Evolutionary conservation across 2,888 invertebrate species (phyloP), one percentile per base, ranked within the genome.

Genomic region (Ditula angustiorana): DNA sequence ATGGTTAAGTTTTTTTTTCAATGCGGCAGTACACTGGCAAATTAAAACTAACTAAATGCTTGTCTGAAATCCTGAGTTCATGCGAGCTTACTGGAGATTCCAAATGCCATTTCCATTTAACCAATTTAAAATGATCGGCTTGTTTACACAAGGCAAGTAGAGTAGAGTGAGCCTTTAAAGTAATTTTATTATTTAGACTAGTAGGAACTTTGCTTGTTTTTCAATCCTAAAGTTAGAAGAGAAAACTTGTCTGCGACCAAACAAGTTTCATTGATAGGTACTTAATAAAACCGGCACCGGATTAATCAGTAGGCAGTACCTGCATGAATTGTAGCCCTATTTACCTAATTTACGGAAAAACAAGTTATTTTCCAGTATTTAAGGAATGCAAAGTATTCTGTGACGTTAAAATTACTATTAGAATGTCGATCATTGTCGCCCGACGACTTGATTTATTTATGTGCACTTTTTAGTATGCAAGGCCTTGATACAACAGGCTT

Each of bases 401-500:
- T 41, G 19, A 41, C 26, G n/a, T 41, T 8, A 26, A 11, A 16
- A 37, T 47, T 55, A 16, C 35, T 37, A 35, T 52, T 58, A 46
- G 21, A 28, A 52, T 52, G 35, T 41, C 13, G 55, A 46, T 64
- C 13, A 46, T 46, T 58, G 58, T 52, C 33, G 7, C 35, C 35
- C 49, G 41, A 52, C 26, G 21, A 52, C 63, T 46, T 52, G 52
- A 52, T 46, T 64, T 52, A 71, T 71, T 74, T 78, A 75, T 77
- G 76, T 74, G 71, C 70, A 65, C 76, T 78, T 70, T 73, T 87
- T 82, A 78, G 78, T 84, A 87, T 85, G 81, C 83, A 79, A 79
- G 75, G 78, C 80, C 82, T 85, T 83, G 79, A 82, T 86, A 85
- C 84, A 85, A 83, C 72, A 71, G 85, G 82, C 81, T 78, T 79